phyloP scores from a whole-genome alignment of 2,888 invertebrate genomes.

The Eristalinus sepulchralis region DNA sequence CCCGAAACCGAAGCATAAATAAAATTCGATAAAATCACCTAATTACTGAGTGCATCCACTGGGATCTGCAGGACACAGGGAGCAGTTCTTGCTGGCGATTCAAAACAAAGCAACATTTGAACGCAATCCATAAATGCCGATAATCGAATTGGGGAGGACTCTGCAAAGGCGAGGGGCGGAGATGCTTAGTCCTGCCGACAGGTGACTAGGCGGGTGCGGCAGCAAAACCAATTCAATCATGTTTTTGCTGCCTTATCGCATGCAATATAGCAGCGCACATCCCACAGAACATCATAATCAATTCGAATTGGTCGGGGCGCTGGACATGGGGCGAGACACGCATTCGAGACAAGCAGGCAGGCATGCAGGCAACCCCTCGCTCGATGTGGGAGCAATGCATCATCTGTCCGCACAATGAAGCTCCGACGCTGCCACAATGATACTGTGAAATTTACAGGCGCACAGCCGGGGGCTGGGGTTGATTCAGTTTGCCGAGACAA shows the following conservation, averaged over 20 bases:
- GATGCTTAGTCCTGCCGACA: slow-evolving; percentile 8
- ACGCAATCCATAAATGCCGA: slow-evolving; percentile 77
- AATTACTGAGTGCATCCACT: slow-evolving; percentile 73
- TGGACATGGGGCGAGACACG: background rate
- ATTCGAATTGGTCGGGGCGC: slow-evolving; percentile 28
- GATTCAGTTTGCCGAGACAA: slow-evolving; percentile 57
- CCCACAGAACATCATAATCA: slow-evolving; percentile 65
- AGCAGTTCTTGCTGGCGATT: slow-evolving; percentile 28
- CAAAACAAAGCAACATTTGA: slow-evolving; percentile 66
- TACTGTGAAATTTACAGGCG: slow-evolving; percentile 15
- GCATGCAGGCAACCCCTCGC: background rate
- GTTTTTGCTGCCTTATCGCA: slow-evolving; percentile 70
- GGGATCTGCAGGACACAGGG: background rate
- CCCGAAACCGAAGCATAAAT: slow-evolving; percentile 72
- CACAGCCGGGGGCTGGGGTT: slow-evolving; percentile 1
- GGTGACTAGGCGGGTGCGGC: slow-evolving; percentile 20
- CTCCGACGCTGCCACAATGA: slow-evolving; percentile 41
- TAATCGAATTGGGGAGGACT: slow-evolving; percentile 74
- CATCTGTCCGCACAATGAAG: slow-evolving; percentile 58
- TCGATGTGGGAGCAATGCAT: slow-evolving; percentile 52
- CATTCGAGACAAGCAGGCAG: too few relatives aligned
- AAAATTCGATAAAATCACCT: slow-evolving; percentile 74
- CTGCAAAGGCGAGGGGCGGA: background rate
- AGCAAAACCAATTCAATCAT: slow-evolving; percentile 69
- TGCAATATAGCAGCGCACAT: slow-evolving; percentile 66